A percentile compares a stretch with the other conserved stretches of the same genome.
Conservation (phyloP, 2,888 invertebrate genomes). For the Ophonus ardosiacus region DNA sequence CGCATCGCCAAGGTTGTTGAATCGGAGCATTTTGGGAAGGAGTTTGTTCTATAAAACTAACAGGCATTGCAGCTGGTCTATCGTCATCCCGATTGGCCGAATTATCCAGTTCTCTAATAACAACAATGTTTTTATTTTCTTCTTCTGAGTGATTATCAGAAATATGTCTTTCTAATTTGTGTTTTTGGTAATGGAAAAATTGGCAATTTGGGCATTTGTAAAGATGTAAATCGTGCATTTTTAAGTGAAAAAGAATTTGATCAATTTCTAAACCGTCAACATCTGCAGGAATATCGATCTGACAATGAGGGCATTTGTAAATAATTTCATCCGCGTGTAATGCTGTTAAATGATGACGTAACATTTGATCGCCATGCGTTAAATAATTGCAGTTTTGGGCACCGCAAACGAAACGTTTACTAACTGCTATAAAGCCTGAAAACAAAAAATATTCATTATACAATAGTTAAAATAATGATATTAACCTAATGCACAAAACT, state of each 20-base stretch:
- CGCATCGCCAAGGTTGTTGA: slow-evolving; percentile 84
- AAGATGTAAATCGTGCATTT: slow-evolving; percentile 85
- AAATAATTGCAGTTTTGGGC: slow-evolving; percentile 84
- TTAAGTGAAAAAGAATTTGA: slow-evolving; percentile 84
- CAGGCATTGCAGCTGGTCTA: slow-evolving; percentile 67
- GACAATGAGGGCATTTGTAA: slow-evolving; percentile 84
- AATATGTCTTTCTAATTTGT: slow-evolving; percentile 83
- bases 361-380: slow-evolving; percentile 84
- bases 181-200: slow-evolving; percentile 81
- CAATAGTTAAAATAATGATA: no score
- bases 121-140: slow-evolving; percentile 74
- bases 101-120: slow-evolving; percentile 73
- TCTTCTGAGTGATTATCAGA: slow-evolving; percentile 80
- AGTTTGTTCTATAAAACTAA: slow-evolving; percentile 45
- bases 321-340: slow-evolving; percentile 80
- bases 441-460: not conserved
- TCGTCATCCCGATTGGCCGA: slow-evolving; percentile 66
- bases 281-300: slow-evolving; percentile 77
- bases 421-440: slow-evolving; percentile 78
- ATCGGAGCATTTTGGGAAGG: slow-evolving; percentile 69
- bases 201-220: slow-evolving; percentile 85
- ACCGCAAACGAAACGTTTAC: slow-evolving; percentile 84
- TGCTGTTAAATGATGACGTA: slow-evolving; percentile 85
- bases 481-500: no score
- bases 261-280: slow-evolving; percentile 76